Evolutionary conservation across 2,797 vertebrate species (phyloP).

Genomic region (Sternotherus odoratus): DNA sequence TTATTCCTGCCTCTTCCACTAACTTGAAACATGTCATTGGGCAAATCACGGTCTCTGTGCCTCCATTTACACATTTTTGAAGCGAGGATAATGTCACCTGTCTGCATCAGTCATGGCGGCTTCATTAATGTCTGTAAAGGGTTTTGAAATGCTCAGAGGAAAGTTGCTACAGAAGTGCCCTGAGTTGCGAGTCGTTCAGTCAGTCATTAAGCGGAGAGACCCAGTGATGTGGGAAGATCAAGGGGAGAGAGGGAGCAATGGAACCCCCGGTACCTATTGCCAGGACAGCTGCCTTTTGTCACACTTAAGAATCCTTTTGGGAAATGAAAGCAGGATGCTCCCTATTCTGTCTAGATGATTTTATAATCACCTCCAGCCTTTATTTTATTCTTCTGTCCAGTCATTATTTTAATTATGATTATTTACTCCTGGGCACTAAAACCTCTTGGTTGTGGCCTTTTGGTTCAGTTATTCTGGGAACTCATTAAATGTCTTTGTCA

Average conservation of each 20-base stretch:
- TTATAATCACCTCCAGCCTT: not conserved
- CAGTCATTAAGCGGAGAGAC: not conserved
- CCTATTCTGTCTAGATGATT: not conserved
- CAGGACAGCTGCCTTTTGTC: not conserved
- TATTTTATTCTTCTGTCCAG: conserved; percentile 59
- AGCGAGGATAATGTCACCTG: not conserved
- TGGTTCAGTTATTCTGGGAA: conserved; percentile 73
- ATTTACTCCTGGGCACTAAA: conserved; percentile 18
- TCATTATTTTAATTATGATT: conserved; percentile 71
- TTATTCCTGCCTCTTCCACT: not conserved
- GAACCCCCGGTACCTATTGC: not conserved
- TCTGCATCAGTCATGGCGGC: rapidly evolving
- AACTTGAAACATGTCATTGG: rapidly evolving
- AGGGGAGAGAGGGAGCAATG: not conserved
- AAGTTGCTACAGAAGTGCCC: not conserved
- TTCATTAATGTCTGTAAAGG: rapidly evolving
- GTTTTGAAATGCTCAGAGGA: not conserved
- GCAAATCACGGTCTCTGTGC: rapidly evolving
- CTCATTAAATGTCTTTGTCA: conserved; percentile 76
- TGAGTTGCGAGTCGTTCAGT: not conserved
- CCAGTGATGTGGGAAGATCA: not conserved
- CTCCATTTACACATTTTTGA: rapidly evolving
- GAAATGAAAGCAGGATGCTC: not conserved
- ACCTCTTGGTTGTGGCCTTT: conserved; percentile 73
- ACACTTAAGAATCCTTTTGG: not conserved